A percentile compares a stretch with the other conserved stretches of the same genome.
phyloP scores from a whole-genome alignment of 2,113 vertebrate genomes.

The Chunga burmeisteri region DNA sequence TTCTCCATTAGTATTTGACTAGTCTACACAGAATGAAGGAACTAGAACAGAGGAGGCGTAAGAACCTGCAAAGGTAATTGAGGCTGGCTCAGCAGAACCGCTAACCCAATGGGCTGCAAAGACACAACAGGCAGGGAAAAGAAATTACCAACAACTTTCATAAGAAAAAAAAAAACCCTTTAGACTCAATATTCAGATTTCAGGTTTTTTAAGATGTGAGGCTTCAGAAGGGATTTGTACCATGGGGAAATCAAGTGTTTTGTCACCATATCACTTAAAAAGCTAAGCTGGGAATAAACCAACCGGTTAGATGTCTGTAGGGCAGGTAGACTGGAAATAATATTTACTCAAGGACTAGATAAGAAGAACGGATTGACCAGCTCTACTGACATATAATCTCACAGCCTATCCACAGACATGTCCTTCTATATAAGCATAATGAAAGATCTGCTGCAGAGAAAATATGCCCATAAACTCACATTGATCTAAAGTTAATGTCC shows the following conservation, averaged over 20 bases:
- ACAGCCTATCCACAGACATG: neutral
- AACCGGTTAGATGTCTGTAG: neutral
- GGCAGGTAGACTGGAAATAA: neutral
- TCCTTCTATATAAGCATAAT: neutral
- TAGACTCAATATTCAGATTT: neutral
- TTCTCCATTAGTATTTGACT: neutral
- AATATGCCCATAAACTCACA: neutral
- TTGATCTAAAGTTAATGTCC: neutral
- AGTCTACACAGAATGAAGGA: neutral
- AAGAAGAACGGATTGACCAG: neutral
- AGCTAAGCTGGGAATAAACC: neutral
- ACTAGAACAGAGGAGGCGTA: neutral
- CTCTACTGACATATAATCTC: neutral
- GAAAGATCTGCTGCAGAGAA: neutral
- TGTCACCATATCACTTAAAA: neutral
- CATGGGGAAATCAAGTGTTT: neutral
- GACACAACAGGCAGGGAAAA: neutral
- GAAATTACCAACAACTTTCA: neutral
- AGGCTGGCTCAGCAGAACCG: neutral
- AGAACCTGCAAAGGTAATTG: neutral
- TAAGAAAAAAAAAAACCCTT: neutral
- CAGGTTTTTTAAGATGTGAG: neutral
- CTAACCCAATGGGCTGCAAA: neutral
- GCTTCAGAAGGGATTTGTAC: neutral
- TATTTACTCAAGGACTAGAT: neutral